Conservation (phyloP, 2,113 vertebrate genomes). For the Elephas maximus region DNA sequence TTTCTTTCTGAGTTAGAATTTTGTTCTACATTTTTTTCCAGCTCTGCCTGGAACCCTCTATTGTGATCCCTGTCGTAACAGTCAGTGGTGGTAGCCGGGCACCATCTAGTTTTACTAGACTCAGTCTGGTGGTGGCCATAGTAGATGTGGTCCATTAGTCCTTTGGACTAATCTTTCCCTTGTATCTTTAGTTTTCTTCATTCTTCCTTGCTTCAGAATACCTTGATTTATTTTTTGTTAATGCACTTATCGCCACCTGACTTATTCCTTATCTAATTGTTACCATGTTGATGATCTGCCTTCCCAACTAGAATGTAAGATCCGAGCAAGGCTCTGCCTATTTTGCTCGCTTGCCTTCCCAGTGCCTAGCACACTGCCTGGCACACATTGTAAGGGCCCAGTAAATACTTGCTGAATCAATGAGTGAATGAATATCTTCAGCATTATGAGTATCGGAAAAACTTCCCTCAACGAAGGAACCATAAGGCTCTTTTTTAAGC, state of each 20-base stretch:
- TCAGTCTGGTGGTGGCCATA: no score
- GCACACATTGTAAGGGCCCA: no score
- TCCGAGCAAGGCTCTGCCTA: neutral
- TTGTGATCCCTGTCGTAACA: no score
- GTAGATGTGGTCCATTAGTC: no score
- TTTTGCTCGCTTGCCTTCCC: neutral
- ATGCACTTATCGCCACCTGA: neutral
- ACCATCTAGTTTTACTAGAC: no score
- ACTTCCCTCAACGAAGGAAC: neutral
- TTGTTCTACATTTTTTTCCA: no score
- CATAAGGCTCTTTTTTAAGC: neutral
- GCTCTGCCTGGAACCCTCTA: no score
- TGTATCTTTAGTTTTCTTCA: no score
- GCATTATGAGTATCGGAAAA: neutral
- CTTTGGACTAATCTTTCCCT: no score
- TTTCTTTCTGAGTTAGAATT: no score
- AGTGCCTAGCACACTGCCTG: neutral
- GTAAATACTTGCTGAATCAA: neutral
- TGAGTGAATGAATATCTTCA: neutral
- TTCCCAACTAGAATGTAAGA: neutral
- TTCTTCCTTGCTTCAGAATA: no score
- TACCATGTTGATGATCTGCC: neutral
- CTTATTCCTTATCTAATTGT: fast-evolving
- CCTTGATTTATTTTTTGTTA: neutral
- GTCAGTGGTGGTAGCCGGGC: no score